A percentile compares a stretch with the other conserved stretches of the same genome.
Conservation (phyloP, 2,888 invertebrate species). For the Diachrysia chrysitis region DNA sequence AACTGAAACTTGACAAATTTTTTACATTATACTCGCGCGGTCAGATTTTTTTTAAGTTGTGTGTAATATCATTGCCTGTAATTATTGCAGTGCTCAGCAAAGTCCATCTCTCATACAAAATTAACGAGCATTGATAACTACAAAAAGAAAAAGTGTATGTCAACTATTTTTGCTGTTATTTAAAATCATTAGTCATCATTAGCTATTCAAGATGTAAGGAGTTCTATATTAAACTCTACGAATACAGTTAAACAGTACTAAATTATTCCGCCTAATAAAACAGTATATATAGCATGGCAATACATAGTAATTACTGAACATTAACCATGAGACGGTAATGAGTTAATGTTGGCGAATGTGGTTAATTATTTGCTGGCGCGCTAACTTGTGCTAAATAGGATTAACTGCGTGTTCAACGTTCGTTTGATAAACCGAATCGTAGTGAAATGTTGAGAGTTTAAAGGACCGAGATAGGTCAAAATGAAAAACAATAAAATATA, state of each 20-base stretch:
- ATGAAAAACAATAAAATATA: neutral
- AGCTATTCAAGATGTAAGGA: neutral
- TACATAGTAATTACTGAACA: slow-evolving; percentile 4
- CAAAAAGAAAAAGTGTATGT: too few species aligned
- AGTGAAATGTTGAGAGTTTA: neutral
- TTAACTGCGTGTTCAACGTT: neutral
- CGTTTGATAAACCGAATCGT: neutral
- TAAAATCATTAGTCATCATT: neutral
- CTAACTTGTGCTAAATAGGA: slow-evolving; percentile 11
- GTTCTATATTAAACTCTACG: neutral
- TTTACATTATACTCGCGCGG: too few species aligned
- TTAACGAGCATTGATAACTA: too few species aligned
- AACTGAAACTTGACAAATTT: too few species aligned
- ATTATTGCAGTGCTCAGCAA: too few species aligned
- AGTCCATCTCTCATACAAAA: too few species aligned
- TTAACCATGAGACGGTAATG: slow-evolving; percentile 31
- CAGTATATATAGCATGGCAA: neutral
- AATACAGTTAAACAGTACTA: neutral
- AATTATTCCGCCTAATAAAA: neutral
- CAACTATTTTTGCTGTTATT: too few species aligned
- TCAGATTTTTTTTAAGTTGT: too few species aligned
- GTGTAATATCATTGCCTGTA: too few species aligned
- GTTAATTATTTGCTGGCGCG: slow-evolving; percentile 22
- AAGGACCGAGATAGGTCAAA: neutral
- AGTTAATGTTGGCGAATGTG: slow-evolving; percentile 17